A percentile compares a stretch with the other conserved stretches of the same genome.
Conservation (phyloP, 2,113 vertebrate genomes). For the Anguilla japonica region DNA sequence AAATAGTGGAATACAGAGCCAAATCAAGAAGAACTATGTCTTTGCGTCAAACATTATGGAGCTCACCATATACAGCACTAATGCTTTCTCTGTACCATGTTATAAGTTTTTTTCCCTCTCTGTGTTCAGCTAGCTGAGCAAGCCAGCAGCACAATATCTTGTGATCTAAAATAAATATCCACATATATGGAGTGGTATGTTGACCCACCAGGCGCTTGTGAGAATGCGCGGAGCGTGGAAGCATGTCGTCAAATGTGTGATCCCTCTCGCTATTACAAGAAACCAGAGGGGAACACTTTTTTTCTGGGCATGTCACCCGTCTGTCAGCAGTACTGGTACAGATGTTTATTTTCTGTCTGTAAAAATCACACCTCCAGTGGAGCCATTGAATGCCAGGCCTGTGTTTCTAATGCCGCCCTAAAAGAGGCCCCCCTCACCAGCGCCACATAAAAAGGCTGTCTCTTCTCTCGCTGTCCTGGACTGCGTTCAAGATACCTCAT, state of each 20-base stretch:
- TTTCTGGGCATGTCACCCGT: not conserved
- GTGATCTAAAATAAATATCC: conserved; percentile 2
- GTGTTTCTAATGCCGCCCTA: not conserved
- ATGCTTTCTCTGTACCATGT: not conserved
- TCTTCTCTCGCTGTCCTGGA: not conserved
- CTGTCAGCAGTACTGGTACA: not conserved
- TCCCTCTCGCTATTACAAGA: not conserved
- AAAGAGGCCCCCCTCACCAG: conserved; percentile 15
- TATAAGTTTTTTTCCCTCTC: not conserved
- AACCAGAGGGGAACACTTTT: not conserved
- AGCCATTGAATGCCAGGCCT: conserved; percentile 6
- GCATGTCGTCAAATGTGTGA: not conserved
- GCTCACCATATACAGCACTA: not conserved
- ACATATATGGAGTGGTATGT: not conserved
- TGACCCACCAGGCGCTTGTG: not conserved
- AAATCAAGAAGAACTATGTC: no score
- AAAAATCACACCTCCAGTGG: conserved; percentile 14
- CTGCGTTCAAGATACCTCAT: not conserved
- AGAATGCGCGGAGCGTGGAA: not conserved
- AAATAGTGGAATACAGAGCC: no score
- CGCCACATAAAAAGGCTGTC: not conserved
- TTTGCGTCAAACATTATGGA: not conserved
- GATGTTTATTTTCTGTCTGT: conserved; percentile 24
- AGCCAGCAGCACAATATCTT: not conserved
- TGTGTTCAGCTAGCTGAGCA: not conserved